phyloP scores from a whole-genome alignment of 2,888 invertebrate species.

The Drosophila eohydei region DNA sequence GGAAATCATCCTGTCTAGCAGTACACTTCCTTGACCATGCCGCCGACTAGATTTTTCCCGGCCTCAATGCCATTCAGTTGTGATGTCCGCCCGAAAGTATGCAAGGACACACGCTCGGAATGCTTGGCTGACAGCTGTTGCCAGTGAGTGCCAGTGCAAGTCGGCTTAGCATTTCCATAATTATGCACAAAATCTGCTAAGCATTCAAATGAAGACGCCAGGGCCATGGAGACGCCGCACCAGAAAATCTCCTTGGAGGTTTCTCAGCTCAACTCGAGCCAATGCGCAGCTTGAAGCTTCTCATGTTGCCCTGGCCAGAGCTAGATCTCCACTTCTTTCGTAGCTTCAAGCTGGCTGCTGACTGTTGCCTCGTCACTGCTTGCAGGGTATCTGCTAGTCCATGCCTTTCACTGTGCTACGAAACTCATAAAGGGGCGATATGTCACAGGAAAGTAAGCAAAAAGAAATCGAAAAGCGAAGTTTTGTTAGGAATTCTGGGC shows the following conservation, averaged over 20 bases:
- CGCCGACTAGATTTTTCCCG: too few relatives aligned
- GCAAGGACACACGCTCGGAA: too few relatives aligned
- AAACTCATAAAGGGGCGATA: not conserved
- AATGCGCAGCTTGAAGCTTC: not conserved
- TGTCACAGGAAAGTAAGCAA: not conserved
- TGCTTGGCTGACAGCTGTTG: too few relatives aligned
- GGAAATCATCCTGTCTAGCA: not conserved
- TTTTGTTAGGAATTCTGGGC: slow-evolving; percentile 1
- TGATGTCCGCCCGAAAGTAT: too few relatives aligned
- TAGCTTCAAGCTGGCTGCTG: too few relatives aligned
- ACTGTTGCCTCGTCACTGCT: not conserved
- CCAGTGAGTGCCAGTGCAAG: too few relatives aligned
- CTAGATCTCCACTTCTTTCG: too few relatives aligned
- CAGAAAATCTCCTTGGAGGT: not conserved
- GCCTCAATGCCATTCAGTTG: too few relatives aligned
- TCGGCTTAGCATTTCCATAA: not conserved
- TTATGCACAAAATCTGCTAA: not conserved
- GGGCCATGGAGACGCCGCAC: not conserved
- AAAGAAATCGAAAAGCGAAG: not conserved
- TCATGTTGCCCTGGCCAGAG: too few relatives aligned
- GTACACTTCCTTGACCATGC: too few relatives aligned
- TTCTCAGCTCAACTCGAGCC: not conserved
- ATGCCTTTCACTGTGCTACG: not conserved
- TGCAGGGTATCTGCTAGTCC: not conserved
- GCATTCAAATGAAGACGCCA: not conserved